Conservation (phyloP, 2,797 vertebrate species). For the Lepus oiostolus region DNA sequence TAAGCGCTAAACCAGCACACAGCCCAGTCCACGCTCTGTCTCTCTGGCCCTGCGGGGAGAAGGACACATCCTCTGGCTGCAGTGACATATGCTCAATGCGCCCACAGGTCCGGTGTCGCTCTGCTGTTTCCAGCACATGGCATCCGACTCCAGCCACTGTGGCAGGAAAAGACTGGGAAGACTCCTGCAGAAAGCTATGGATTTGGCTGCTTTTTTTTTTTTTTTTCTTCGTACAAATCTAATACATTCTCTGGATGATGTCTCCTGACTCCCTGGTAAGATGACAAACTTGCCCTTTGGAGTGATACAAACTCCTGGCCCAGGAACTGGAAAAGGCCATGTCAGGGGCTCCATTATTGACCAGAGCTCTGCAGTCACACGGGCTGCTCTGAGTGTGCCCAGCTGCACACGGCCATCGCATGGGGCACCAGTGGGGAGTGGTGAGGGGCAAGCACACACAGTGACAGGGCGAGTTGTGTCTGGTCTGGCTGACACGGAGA, state of each 20-base stretch:
- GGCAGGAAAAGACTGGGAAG: background rate
- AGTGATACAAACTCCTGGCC: background rate
- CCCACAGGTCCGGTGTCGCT: background rate
- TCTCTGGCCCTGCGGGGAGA: background rate
- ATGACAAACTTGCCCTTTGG: background rate
- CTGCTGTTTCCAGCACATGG: background rate
- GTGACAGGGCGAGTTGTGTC: background rate
- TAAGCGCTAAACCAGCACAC: background rate
- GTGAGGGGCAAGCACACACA: background rate
- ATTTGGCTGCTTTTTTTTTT: background rate
- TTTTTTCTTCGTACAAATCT: background rate
- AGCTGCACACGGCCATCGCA: background rate
- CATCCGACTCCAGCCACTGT: too few species aligned
- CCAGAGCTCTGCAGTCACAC: background rate
- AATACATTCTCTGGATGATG: background rate
- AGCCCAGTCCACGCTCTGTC: background rate
- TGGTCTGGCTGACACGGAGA: background rate
- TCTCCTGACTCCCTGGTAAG: constrained; percentile 3
- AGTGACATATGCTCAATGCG: background rate
- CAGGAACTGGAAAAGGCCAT: background rate
- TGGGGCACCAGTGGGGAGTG: background rate
- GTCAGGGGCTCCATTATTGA: background rate
- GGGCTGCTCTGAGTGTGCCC: background rate
- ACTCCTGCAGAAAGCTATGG: background rate
- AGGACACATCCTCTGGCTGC: background rate